Conservation (phyloP, 1,140 invertebrate genomes). For the Armadillidium nasatum region DNA sequence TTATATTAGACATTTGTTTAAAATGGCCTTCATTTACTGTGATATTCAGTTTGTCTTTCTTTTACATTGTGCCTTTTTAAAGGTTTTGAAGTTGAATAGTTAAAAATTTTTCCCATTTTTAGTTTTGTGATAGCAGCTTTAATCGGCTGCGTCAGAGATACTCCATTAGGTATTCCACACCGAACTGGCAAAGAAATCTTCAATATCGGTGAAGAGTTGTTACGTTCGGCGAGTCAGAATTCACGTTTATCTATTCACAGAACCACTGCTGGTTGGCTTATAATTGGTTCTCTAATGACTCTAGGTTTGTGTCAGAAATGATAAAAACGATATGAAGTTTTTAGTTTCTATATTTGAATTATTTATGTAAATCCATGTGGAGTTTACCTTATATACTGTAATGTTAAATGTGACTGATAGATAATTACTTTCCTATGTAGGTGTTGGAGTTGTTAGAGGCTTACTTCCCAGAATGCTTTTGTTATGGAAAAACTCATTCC, state of each 20-base stretch:
- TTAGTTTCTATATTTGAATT: too few species aligned
- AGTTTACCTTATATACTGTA: too few species aligned
- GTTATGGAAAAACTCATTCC: constrained; percentile 97
- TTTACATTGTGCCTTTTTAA: not conserved
- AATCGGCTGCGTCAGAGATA: constrained; percentile 81
- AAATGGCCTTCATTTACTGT: not conserved
- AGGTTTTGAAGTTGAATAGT: not conserved
- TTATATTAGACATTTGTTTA: not conserved
- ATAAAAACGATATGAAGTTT: too few species aligned
- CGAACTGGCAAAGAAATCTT: constrained; percentile 95
- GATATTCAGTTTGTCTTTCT: not conserved
- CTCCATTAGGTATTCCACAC: constrained; percentile 91
- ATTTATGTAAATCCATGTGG: too few species aligned
- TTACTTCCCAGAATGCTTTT: constrained; percentile 85
- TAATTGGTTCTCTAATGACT: constrained; percentile 95
- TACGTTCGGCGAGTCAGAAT: constrained; percentile 95
- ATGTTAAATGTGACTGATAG: too few species aligned
- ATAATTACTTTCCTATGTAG: constrained; percentile 31
- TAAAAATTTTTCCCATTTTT: not conserved
- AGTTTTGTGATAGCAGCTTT: constrained; percentile 78
- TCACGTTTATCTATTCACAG: constrained; percentile 87
- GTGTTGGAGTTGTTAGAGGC: constrained; percentile 51
- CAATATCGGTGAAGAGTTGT: constrained; percentile 91
- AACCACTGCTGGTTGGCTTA: constrained; percentile 93
- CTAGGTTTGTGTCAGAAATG: constrained; percentile 56